Evolutionary conservation across 2,888 invertebrate species (phyloP).

Genomic region (Tenodera sinensis): DNA sequence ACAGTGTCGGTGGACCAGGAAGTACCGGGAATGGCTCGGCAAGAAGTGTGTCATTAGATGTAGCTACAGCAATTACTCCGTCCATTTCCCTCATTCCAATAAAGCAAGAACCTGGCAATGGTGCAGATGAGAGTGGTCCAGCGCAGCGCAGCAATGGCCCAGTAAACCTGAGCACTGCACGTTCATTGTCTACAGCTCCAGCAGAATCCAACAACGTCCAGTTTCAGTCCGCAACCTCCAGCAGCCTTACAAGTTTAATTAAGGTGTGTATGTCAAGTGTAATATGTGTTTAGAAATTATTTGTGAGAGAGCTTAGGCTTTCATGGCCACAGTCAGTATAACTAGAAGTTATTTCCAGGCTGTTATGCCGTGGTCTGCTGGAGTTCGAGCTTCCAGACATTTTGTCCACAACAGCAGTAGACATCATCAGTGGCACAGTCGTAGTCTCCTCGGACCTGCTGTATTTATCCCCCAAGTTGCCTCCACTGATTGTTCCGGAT

Average conservation of each 20-base stretch:
- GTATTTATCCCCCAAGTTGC: too few relatives aligned
- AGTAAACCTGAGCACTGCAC: constrained; percentile 42
- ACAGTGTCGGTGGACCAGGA: background rate
- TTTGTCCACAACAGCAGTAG: too few relatives aligned
- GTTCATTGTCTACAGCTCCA: constrained; percentile 22
- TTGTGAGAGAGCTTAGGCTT: too few relatives aligned
- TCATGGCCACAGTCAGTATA: too few relatives aligned
- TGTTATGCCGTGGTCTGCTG: too few relatives aligned
- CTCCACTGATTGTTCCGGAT: too few relatives aligned
- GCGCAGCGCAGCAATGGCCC: constrained; percentile 40
- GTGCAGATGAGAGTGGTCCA: constrained; percentile 39
- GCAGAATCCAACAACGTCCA: constrained; percentile 37
- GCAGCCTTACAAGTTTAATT: constrained; percentile 72
- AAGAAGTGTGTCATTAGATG: constrained; percentile 30
- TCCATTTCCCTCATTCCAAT: constrained; percentile 84
- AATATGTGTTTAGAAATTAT: too few relatives aligned
- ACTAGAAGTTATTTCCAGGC: too few relatives aligned
- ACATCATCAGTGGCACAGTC: too few relatives aligned
- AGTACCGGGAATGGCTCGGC: constrained; percentile 36
- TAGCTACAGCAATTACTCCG: constrained; percentile 67
- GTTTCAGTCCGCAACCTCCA: constrained; percentile 57
- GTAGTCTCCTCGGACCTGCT: too few relatives aligned
- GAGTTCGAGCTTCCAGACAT: too few relatives aligned
- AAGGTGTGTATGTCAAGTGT: constrained; percentile 50
- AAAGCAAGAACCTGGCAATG: constrained; percentile 54